phyloP scores from a whole-genome alignment of 64 coral and sea anemone genomes.

The Actinia equina region DNA sequence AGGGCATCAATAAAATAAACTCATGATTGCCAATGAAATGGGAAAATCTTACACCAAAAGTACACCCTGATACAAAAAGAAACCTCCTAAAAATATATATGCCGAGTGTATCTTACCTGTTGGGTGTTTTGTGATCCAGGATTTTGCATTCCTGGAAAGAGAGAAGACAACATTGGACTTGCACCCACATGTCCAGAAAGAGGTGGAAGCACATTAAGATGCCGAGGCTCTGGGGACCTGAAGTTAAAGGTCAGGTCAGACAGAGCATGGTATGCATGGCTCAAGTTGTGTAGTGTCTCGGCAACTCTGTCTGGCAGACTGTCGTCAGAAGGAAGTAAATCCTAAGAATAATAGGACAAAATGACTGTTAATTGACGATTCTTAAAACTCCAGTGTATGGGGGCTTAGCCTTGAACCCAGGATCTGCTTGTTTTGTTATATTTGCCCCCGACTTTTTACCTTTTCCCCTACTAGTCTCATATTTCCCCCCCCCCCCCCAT shows the following conservation, averaged over 20 bases:
- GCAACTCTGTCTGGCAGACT: conserved; percentile 85
- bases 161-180: conserved; percentile 40
- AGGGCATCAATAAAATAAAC: no score
- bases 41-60: no score
- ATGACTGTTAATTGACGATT: not conserved
- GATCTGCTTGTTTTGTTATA: no score
- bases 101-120: conserved; percentile 17
- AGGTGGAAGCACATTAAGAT: conserved; percentile 67
- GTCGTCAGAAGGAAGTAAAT: conserved; percentile 82
- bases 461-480: no score
- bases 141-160: conserved; percentile 44
- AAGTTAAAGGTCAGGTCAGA: conserved; percentile 93
- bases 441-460: no score
- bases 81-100: no score
- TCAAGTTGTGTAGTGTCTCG: conserved; percentile 88
- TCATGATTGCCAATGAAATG: no score
- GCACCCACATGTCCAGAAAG: conserved; percentile 56
- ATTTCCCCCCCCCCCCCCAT: no score
- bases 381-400: no score
- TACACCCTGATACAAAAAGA: no score
- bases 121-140: not conserved
- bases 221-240: conserved; percentile 68
- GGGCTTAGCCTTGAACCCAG: no score
- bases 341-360: conserved; percentile 25
- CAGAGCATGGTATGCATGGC: conserved; percentile 94